Conservation (phyloP, 2,113 vertebrate species). For the Oreochromis tanganicae region DNA sequence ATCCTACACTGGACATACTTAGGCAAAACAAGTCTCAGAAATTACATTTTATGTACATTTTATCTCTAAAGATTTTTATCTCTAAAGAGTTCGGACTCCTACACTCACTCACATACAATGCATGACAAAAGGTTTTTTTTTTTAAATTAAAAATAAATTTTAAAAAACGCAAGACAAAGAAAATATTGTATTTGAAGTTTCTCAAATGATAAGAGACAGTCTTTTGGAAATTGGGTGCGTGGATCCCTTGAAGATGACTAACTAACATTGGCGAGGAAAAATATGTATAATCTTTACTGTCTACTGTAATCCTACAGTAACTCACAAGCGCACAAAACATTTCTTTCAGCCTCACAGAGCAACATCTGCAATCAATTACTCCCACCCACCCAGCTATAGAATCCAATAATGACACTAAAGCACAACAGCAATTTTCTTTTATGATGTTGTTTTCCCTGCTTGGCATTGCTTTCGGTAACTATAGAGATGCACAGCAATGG, state of each 20-base stretch:
- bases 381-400: slow-evolving; percentile 54
- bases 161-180: not conserved
- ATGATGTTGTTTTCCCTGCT: slow-evolving; percentile 56
- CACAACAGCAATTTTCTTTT: slow-evolving; percentile 54
- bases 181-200: not conserved
- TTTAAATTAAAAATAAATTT: not conserved
- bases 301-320: slow-evolving; percentile 21
- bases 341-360: slow-evolving; percentile 49
- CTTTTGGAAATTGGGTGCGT: not conserved
- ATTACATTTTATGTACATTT: not conserved
- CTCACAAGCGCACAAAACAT: slow-evolving; percentile 40
- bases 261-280: slow-evolving; percentile 46
- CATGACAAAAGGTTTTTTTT: not conserved
- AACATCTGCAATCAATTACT: slow-evolving; percentile 64
- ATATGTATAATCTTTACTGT: slow-evolving; percentile 29
- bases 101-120: not conserved
- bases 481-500: slow-evolving; percentile 31
- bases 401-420: slow-evolving; percentile 64
- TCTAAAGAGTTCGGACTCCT: not conserved
- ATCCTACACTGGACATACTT: not conserved
- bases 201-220: slow-evolving; percentile 9
- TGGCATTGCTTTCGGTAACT: slow-evolving; percentile 44
- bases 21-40: not conserved
- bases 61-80: not conserved
- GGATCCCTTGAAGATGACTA: slow-evolving; percentile 1